These are phyloP conservation scores for Denticeps clupeoides DNA, from an alignment of 2,797 vertebrate genomes.

Conservation along the genomic window DNA sequence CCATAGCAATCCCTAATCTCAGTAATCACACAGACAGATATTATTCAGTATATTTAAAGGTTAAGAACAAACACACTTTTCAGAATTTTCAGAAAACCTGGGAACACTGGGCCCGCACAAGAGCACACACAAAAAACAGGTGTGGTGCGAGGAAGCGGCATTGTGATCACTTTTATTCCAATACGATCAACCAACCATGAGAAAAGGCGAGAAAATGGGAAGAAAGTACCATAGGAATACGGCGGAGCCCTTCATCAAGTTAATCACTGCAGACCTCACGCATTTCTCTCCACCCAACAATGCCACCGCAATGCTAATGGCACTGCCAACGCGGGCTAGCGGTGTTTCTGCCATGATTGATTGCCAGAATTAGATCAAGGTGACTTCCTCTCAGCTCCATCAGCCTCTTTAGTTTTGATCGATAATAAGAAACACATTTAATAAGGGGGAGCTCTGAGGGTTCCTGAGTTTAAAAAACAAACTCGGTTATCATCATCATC, in stretches of 20 bases:
- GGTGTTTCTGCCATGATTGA: conserved; percentile 58
- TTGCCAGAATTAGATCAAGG: conserved; percentile 65
- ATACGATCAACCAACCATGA: conserved; percentile 41
- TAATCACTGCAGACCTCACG: conserved; percentile 53
- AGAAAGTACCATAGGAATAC: conserved; percentile 40
- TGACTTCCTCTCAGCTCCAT: conserved; percentile 62
- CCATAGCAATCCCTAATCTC: too few species aligned
- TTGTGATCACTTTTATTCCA: conserved; percentile 42
- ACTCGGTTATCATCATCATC: conserved; percentile 34
- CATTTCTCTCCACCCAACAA: conserved; percentile 51
- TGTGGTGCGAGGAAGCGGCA: neutral
- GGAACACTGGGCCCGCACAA: too few species aligned
- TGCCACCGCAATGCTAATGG: conserved; percentile 62
- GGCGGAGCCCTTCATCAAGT: conserved; percentile 50
- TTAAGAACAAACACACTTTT: too few species aligned
- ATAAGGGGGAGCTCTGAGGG: conserved; percentile 40
- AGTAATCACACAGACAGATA: too few species aligned
- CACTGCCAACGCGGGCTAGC: conserved; percentile 56
- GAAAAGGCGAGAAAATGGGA: conserved; percentile 45
- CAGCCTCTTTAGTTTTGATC: conserved; percentile 62
- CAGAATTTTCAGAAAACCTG: too few species aligned
- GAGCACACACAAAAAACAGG: conserved; percentile 14
- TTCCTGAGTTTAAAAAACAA: conserved; percentile 38
- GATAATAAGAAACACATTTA: conserved; percentile 57
- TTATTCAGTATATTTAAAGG: too few species aligned